These are phyloP conservation scores for Geotrupes spiniger DNA, from an alignment of 2,888 invertebrate species.

Conservation along the genomic window DNA sequence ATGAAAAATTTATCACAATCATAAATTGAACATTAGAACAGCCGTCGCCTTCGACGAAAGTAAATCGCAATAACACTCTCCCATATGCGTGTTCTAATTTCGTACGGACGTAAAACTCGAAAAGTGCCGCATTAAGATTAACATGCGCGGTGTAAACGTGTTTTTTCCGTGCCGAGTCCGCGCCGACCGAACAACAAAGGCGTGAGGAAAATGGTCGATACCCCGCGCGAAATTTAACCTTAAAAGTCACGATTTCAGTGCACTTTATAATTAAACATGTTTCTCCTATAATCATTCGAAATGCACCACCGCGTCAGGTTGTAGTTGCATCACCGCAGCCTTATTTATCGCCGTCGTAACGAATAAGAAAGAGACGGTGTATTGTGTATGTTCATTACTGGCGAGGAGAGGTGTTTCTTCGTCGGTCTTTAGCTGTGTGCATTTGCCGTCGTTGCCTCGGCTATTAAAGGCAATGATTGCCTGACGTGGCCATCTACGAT, in stretches of 20 bases:
- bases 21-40: too few species aligned
- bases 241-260: conserved; percentile 48
- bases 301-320: conserved; percentile 16
- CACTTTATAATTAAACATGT: conserved; percentile 49
- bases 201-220: conserved; percentile 1
- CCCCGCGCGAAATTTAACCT: conserved; percentile 42
- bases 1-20: too few species aligned
- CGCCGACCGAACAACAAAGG: not conserved
- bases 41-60: too few species aligned
- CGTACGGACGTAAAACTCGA: too few species aligned
- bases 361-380: conserved; percentile 24
- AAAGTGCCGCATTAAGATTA: too few species aligned
- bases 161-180: too few species aligned
- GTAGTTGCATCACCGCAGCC: conserved; percentile 2
- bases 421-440: conserved; percentile 7
- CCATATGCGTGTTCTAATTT: too few species aligned
- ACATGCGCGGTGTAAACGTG: too few species aligned
- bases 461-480: conserved; percentile 36
- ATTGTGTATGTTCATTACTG: conserved; percentile 32
- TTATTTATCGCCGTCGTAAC: conserved; percentile 4
- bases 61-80: too few species aligned
- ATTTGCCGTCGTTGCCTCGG: conserved; percentile 27
- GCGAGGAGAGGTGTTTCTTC: conserved; percentile 30
- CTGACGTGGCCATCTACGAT: conserved; percentile 34
- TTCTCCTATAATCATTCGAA: conserved; percentile 33